Percentiles rank a stretch among this genome's conserved stretches.
phyloP scores from a whole-genome alignment of 2,797 vertebrate genomes.

The Phylloscopus collybita region DNA sequence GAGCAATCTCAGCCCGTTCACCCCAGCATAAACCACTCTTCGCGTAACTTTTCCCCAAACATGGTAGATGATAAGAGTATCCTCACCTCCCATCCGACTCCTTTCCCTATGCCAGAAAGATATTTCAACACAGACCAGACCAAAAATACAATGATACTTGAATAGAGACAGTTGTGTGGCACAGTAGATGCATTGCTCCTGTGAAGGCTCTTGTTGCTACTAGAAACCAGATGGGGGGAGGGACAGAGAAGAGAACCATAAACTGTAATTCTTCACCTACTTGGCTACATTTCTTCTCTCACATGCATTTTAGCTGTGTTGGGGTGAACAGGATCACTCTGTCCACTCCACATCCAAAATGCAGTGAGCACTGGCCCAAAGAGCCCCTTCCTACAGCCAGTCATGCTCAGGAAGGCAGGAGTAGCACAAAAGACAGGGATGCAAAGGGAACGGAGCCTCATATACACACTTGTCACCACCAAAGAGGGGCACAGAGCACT shows the following conservation, averaged over 20 bases:
- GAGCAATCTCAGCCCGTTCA: background rate
- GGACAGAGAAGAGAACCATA: background rate
- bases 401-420: background rate
- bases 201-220: conserved; percentile 61
- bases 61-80: background rate
- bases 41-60: background rate
- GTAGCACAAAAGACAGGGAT: background rate
- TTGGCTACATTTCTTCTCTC: background rate
- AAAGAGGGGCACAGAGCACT: background rate
- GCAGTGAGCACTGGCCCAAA: background rate
- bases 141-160: background rate
- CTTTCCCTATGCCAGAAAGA: background rate
- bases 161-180: background rate
- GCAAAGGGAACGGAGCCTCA: background rate
- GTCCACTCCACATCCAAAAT: background rate
- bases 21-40: background rate
- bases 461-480: background rate
- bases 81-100: background rate
- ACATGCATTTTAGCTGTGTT: background rate
- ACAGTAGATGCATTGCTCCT: conserved; percentile 23
- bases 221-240: conserved; percentile 55
- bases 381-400: background rate
- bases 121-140: background rate
- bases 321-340: background rate
- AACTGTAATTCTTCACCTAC: conserved; percentile 10